Base-by-base conservation (phyloP, 1,140 invertebrate species). In the Neodiprion fabricii region DNA sequence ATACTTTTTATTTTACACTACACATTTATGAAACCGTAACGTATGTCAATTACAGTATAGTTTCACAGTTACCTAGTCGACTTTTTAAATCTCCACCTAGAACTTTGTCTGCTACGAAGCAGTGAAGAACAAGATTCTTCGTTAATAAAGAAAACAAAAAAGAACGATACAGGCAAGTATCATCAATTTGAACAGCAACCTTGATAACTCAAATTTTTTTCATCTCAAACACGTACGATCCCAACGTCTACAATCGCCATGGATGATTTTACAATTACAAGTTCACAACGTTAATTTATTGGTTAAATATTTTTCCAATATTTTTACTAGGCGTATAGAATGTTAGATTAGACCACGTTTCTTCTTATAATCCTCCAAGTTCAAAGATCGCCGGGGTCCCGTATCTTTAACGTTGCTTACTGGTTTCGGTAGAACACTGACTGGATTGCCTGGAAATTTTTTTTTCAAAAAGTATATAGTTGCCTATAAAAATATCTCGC, bases 331-430 rank as follows among this genome's bases (percentile, higher is more conserved):
- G 53, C n/a, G 23, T 72, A 81, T 67, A 76, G 72, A 81, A 72
- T 75, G 82, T 91, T 92, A 97, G 87, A 98, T 98, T 70, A 98
- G 92, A 72, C 97, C 97, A 77, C 97, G 92, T 84, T 97, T 95
- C 88, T 98, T 98, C 90, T 99, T 99, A 87, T 98, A 99, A 84
- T 98, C 97, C 87, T 98, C 96, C 71, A 99, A 89, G 85, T 99
- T 98, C n/a, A 99, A 87, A 0, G 96, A 97, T 76, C 97, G 87
- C 77, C 93, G 93, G 7, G 97, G 96, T 3, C 95, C 95, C 1
- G 93, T 92, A 79, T 96, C 95, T 84, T 94, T 94, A 65, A 93
- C 91, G 81, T 91, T 92, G 10, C 89, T 91, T 7, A 92, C 88
- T 72, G 94, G 92, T 84, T 96, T 95, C 48, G 95, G 94, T 74